Conservation (phyloP, 2,888 invertebrate genomes). For the Rhabditophanes sp. region DNA sequence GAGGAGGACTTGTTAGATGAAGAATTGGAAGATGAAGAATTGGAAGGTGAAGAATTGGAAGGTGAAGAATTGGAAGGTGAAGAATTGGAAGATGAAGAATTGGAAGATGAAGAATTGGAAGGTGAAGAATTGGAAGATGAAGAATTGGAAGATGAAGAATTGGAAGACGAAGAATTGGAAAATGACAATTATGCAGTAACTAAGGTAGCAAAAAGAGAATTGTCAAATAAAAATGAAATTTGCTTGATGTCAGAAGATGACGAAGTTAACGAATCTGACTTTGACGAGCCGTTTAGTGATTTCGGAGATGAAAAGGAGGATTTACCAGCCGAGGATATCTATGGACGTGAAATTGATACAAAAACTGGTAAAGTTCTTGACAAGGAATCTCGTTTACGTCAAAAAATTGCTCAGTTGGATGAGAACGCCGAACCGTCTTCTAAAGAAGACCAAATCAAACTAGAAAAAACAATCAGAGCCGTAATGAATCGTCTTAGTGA, state of each 20-base stretch:
- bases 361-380: constrained; percentile 10
- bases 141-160: constrained; percentile 2
- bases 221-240: background rate
- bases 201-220: background rate
- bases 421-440: constrained; percentile 42
- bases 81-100: constrained; percentile 5
- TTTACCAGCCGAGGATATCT: constrained; percentile 12
- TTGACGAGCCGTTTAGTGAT: too few relatives aligned
- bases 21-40: constrained; percentile 4
- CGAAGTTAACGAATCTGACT: constrained; percentile 10
- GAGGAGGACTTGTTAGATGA: constrained; percentile 1
- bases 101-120: constrained; percentile 1
- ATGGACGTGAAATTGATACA: constrained; percentile 10
- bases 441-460: constrained; percentile 52
- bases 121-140: constrained; percentile 6
- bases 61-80: constrained; percentile 3
- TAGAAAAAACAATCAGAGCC: constrained; percentile 72
- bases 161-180: background rate
- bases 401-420: constrained; percentile 21
- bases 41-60: constrained; percentile 1
- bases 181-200: background rate
- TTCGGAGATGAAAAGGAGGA: constrained; percentile 8
- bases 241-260: constrained; percentile 3
- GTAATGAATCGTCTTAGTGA: constrained; percentile 53
- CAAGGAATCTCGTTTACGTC: constrained; percentile 5